phyloP scores from a whole-genome alignment of 2,113 vertebrate genomes.

The Diphyllodes magnificus region DNA sequence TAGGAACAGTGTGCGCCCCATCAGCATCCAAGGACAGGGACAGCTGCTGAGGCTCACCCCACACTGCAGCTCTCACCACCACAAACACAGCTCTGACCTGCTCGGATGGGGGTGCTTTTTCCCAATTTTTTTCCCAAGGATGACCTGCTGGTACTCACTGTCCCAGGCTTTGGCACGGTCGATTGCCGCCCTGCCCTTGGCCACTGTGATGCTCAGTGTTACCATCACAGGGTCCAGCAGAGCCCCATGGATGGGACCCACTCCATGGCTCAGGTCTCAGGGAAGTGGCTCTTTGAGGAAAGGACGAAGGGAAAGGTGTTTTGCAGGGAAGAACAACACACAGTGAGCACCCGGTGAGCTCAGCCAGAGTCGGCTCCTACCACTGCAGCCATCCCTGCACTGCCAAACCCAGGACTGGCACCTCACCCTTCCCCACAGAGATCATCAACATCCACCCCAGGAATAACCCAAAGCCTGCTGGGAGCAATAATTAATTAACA shows the following conservation, averaged over 20 bases:
- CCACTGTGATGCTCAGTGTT: rapidly evolving
- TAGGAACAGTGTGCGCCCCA: not conserved
- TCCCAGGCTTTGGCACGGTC: rapidly evolving
- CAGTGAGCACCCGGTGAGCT: rapidly evolving
- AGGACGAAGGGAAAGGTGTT: not conserved
- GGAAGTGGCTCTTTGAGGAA: not conserved
- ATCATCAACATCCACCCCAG: rapidly evolving
- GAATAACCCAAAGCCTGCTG: not conserved
- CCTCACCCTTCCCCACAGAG: not conserved
- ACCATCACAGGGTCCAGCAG: not conserved
- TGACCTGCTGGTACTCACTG: rapidly evolving
- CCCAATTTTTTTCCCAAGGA: not conserved
- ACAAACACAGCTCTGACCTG: not conserved
- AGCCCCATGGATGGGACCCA: rapidly evolving
- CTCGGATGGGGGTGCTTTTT: not conserved
- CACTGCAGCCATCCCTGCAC: not conserved
- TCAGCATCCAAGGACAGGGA: not conserved
- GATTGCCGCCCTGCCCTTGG: rapidly evolving
- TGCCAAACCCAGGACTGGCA: rapidly evolving
- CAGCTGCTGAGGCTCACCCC: not conserved
- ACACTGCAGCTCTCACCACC: rapidly evolving
- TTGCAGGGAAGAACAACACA: not conserved
- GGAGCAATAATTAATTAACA: not conserved
- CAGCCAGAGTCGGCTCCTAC: not conserved
- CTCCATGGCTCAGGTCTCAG: not conserved